Evolutionary conservation across 2,797 vertebrate genomes (phyloP).

Genomic region (Staurois parvus): DNA sequence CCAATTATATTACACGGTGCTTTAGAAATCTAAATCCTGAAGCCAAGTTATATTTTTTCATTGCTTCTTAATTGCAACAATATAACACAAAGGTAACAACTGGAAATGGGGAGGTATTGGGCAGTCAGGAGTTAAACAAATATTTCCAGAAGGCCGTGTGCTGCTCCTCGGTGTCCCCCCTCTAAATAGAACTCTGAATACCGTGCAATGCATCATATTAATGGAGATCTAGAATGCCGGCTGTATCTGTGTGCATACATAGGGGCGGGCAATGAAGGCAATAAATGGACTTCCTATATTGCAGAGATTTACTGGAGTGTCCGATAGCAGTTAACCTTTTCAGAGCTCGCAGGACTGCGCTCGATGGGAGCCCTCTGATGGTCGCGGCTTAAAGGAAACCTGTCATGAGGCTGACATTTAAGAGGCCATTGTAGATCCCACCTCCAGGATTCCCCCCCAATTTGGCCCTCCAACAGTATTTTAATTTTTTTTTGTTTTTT

Average conservation of each 20-base stretch:
- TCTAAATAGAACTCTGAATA: conserved; percentile 29
- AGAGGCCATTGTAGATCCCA: no score
- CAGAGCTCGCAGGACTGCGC: not conserved
- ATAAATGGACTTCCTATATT: conserved; percentile 20
- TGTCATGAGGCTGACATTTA: no score
- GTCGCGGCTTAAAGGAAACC: no score
- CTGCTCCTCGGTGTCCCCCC: conserved; percentile 21
- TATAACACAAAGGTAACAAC: no score
- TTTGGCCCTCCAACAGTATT: no score
- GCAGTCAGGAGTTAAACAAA: conserved; percentile 21
- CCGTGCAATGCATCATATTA: conserved; percentile 47
- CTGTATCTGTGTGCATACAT: conserved; percentile 16
- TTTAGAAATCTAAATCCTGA: no score
- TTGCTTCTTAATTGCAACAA: no score
- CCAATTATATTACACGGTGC: no score
- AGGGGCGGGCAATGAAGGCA: conserved; percentile 10
- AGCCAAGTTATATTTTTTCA: no score
- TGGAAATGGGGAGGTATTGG: not conserved
- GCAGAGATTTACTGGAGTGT: conserved; percentile 1
- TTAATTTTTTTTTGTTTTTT: no score
- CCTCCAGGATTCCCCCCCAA: no score
- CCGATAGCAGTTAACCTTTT: conserved; percentile 25
- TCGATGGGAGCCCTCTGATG: no score
- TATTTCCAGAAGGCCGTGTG: conserved; percentile 13
- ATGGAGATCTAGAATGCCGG: conserved; percentile 17